A percentile compares a stretch with the other conserved stretches of the same genome.
These are phyloP conservation scores for Aphyosemion australe DNA, from an alignment of 2,113 vertebrate species.

Conservation along the genomic window DNA sequence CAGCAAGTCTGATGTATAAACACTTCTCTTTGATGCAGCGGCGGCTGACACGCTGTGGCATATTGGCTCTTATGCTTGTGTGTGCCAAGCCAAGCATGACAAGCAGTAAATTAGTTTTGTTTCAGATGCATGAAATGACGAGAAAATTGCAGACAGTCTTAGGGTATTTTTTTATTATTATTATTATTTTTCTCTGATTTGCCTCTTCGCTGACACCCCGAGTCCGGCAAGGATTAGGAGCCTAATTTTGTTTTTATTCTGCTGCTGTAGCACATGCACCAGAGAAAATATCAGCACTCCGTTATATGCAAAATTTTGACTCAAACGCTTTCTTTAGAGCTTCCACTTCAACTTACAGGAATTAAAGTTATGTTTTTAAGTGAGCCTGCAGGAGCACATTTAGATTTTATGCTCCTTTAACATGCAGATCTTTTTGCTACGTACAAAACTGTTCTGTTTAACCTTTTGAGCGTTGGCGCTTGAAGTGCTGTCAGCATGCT, in stretches of 20 bases:
- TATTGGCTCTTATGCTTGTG: conserved; percentile 63
- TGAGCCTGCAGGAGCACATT: not conserved
- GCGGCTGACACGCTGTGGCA: conserved; percentile 62
- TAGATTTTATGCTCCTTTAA: conserved; percentile 7
- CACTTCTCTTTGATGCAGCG: conserved; percentile 66
- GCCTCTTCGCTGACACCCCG: conserved; percentile 37
- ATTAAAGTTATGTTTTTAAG: not conserved
- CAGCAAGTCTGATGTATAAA: conserved; percentile 57
- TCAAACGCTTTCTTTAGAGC: no score
- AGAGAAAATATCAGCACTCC: conserved; percentile 30
- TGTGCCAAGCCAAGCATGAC: conserved; percentile 73
- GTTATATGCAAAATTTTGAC: conserved; percentile 19
- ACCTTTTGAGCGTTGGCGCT: not conserved
- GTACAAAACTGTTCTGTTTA: not conserved
- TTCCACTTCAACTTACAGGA: not conserved
- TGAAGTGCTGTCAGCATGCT: not conserved
- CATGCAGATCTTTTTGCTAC: not conserved
- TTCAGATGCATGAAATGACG: conserved; percentile 78
- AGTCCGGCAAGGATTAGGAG: conserved; percentile 60
- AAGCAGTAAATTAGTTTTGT: conserved; percentile 78
- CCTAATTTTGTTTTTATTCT: conserved; percentile 65
- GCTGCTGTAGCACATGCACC: conserved; percentile 53
- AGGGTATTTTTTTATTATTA: conserved; percentile 13
- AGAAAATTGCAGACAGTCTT: conserved; percentile 67
- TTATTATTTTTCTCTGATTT: conserved; percentile 47